phyloP scores from a whole-genome alignment of 2,113 vertebrate species.

The Phocoena phocoena region DNA sequence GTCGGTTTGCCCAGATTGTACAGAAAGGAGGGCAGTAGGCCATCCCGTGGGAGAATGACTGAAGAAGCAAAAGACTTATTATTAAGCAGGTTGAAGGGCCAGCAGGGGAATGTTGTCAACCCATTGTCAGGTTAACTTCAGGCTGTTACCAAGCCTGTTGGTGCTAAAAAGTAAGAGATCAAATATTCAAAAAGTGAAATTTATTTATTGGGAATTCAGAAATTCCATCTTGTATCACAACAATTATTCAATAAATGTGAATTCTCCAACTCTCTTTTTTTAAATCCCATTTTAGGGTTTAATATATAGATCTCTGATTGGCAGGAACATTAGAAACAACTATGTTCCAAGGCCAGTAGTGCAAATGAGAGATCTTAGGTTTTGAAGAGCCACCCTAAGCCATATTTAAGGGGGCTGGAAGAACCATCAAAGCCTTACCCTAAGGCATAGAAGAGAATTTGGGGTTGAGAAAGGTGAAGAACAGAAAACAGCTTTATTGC shows the following conservation, averaged over 20 bases:
- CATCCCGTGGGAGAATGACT: background rate
- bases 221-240: slow-evolving; percentile 64
- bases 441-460: slow-evolving; percentile 44
- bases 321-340: slow-evolving; percentile 41
- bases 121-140: slow-evolving; percentile 2
- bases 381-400: slow-evolving; percentile 48
- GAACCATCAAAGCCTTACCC: slow-evolving; percentile 43
- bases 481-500: slow-evolving; percentile 72
- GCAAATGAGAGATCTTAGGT: slow-evolving; percentile 41
- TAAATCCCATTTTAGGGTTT: slow-evolving; percentile 34
- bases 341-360: slow-evolving; percentile 21
- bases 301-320: slow-evolving; percentile 43
- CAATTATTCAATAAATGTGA: slow-evolving; percentile 74
- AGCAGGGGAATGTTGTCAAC: background rate
- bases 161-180: slow-evolving; percentile 66
- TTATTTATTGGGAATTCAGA: slow-evolving; percentile 75
- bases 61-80: slow-evolving; percentile 48
- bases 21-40: slow-evolving; percentile 87
- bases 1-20: slow-evolving; percentile 93
- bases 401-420: slow-evolving; percentile 4
- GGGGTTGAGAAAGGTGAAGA: slow-evolving; percentile 55
- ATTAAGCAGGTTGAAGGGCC: background rate
- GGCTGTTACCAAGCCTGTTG: slow-evolving; percentile 13
- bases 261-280: slow-evolving; percentile 35
- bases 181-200: slow-evolving; percentile 60